A percentile compares a stretch with the other conserved stretches of the same genome.
phyloP scores from a whole-genome alignment of 2,113 vertebrate species.

The Atlantisia rogersi region DNA sequence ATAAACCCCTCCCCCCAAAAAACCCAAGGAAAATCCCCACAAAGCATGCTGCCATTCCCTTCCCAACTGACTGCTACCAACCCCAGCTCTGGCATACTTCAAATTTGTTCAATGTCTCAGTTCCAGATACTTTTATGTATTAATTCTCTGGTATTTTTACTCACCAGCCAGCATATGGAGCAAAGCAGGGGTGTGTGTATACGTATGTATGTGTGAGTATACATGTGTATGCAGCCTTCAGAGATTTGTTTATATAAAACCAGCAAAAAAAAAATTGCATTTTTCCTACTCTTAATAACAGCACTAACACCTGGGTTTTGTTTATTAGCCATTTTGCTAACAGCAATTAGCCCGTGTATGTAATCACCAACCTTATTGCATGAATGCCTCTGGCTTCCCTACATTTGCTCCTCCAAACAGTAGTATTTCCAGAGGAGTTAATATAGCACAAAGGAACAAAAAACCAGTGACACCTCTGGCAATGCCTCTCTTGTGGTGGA shows the following conservation, averaged over 20 bases:
- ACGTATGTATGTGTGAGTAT: no score
- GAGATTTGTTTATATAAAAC: neutral
- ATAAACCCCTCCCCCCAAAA: no score
- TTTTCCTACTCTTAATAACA: neutral
- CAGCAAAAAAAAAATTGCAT: neutral
- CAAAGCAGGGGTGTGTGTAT: neutral
- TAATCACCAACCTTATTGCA: neutral
- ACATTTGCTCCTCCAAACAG: neutral
- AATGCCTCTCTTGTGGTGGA: neutral
- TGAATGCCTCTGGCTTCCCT: neutral
- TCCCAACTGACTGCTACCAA: neutral
- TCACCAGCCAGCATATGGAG: neutral
- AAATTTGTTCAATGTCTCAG: neutral
- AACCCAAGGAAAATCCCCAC: no score
- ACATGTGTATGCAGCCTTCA: fast-evolving
- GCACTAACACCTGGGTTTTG: neutral
- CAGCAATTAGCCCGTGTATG: neutral
- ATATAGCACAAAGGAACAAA: neutral
- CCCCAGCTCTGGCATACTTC: neutral
- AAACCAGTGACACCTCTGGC: neutral
- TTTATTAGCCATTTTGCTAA: neutral
- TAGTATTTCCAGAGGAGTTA: neutral
- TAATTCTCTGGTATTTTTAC: neutral
- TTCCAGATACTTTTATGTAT: neutral
- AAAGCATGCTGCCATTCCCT: neutral